phyloP scores from a whole-genome alignment of 2,113 vertebrate genomes.

The Catharus bicknelli region DNA sequence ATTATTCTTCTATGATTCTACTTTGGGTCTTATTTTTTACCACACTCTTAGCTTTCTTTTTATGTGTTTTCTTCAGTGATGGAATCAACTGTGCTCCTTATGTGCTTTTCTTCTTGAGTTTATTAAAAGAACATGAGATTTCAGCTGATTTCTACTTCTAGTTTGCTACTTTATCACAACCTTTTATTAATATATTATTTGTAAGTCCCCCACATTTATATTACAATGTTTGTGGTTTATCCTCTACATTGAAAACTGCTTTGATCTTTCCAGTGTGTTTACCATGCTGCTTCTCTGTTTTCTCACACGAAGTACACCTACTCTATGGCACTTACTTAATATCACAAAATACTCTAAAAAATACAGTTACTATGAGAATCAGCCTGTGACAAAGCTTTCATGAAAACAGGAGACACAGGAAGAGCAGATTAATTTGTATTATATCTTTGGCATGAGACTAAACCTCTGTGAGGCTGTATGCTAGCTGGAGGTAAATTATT shows the following conservation, averaged over 20 bases:
- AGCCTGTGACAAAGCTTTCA: not conserved
- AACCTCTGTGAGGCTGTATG: not conserved
- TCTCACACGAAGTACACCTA: not conserved
- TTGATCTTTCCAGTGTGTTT: constrained; percentile 21
- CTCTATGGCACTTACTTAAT: not conserved
- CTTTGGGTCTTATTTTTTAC: not conserved
- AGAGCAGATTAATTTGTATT: not conserved
- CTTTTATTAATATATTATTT: not conserved
- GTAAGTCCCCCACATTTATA: not conserved
- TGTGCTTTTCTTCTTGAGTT: not conserved
- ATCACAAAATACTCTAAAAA: not conserved
- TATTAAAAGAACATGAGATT: not conserved
- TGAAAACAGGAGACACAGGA: not conserved
- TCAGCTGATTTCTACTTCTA: not conserved
- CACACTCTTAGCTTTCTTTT: not conserved
- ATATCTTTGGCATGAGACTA: not conserved
- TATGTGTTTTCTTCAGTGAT: not conserved
- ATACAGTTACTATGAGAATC: not conserved
- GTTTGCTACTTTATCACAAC: not conserved
- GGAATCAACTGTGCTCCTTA: not conserved
- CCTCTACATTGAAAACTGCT: not conserved
- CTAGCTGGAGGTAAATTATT: not conserved
- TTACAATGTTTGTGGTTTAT: not conserved
- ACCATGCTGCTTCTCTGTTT: not conserved
- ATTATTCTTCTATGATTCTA: not conserved